phyloP scores from a whole-genome alignment of 2,888 invertebrate species.

The Cistogaster globosa region DNA sequence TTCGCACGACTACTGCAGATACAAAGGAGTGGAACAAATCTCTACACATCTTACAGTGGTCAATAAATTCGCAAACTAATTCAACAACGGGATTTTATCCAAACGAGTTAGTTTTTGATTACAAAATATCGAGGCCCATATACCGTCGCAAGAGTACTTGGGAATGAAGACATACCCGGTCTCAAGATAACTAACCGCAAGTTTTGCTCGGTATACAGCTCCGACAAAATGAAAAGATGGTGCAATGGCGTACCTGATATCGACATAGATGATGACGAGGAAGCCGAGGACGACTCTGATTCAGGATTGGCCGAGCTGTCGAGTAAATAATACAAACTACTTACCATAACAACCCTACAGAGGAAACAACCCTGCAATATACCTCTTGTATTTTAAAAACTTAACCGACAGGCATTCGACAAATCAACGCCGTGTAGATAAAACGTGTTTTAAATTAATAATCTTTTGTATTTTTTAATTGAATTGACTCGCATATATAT shows the following conservation, averaged over 20 bases:
- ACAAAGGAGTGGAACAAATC: neutral
- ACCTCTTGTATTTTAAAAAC: too few species aligned
- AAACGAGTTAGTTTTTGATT: neutral
- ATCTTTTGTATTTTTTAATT: too few species aligned
- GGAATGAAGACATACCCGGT: too few species aligned
- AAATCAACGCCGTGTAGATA: too few species aligned
- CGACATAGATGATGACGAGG: neutral
- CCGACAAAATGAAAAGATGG: conserved; percentile 70
- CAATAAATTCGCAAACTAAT: neutral
- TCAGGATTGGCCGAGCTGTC: neutral
- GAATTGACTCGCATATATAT: too few species aligned
- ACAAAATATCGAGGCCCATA: neutral
- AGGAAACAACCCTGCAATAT: too few species aligned
- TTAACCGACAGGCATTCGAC: too few species aligned
- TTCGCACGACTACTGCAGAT: neutral
- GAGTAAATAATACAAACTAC: neutral
- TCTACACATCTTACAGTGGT: neutral
- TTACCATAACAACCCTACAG: neutral
- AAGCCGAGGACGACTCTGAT: neutral
- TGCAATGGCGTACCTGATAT: neutral
- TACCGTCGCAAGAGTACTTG: too few species aligned
- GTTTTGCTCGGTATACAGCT: conserved; percentile 21
- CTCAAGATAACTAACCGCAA: too few species aligned
- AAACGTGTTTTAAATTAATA: too few species aligned
- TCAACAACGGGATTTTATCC: neutral